Percentiles rank a stretch among this genome's conserved stretches.
These are phyloP conservation scores for Myiozetetes cayanensis DNA, from an alignment of 2,113 vertebrate genomes.

Conservation along the genomic window DNA sequence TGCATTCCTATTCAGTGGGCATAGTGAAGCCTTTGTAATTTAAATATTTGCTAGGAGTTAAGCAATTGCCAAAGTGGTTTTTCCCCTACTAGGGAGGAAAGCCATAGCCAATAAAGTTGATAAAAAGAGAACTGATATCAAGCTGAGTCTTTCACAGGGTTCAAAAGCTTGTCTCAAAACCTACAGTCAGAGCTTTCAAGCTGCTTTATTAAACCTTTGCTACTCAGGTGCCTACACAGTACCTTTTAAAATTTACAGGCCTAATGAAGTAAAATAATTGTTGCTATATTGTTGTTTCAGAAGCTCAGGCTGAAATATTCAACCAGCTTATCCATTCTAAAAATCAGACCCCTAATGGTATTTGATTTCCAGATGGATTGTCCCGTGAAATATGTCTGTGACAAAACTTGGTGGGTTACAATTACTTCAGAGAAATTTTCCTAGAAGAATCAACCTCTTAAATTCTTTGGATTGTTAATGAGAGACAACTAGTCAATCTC, in stretches of 20 bases:
- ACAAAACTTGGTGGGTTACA: not conserved
- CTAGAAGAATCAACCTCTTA: not conserved
- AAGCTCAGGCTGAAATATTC: not conserved
- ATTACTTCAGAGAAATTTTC: not conserved
- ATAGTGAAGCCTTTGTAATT: not conserved
- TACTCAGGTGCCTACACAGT: not conserved
- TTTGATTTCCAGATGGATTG: not conserved
- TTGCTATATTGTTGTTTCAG: not conserved
- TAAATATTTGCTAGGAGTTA: not conserved
- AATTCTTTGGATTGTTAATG: not conserved
- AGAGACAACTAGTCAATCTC: not conserved
- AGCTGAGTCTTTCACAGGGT: not conserved
- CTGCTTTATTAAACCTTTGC: not conserved
- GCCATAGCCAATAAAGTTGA: not conserved
- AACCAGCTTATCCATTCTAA: not conserved
- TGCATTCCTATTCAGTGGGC: fast-evolving
- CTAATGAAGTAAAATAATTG: not conserved
- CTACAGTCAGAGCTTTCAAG: not conserved
- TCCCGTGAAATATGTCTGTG: not conserved
- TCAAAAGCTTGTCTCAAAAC: not conserved
- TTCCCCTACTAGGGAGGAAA: not conserved
- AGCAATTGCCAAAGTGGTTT: not conserved
- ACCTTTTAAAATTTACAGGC: not conserved
- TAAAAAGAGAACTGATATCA: not conserved
- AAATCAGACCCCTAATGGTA: not conserved